phyloP scores from a whole-genome alignment of 2,888 invertebrate genomes.

The Hoplodrina ambigua region DNA sequence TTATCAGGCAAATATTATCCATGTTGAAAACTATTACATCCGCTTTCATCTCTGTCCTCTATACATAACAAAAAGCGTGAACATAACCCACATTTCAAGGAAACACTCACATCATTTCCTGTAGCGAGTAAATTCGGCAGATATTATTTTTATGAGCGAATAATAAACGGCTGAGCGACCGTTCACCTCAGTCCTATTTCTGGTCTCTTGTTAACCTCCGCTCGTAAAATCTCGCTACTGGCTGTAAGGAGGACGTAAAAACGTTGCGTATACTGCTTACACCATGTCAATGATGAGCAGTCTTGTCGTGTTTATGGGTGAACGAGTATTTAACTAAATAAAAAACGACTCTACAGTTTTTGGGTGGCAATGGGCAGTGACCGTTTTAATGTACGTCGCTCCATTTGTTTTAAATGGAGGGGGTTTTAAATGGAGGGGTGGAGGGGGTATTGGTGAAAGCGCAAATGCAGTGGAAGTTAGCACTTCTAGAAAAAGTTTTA shows the following conservation, averaged over 20 bases:
- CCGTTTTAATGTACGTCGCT: constrained; percentile 2
- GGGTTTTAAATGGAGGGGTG: neutral
- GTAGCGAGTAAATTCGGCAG: constrained; percentile 57
- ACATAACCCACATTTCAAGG: constrained; percentile 54
- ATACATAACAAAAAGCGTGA: constrained; percentile 9
- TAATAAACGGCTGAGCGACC: constrained; percentile 74
- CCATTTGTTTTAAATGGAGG: constrained; percentile 6
- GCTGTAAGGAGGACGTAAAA: constrained; percentile 58
- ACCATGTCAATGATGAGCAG: constrained; percentile 45
- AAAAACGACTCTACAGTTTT: constrained; percentile 24
- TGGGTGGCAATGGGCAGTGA: constrained; percentile 7
- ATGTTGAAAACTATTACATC: neutral
- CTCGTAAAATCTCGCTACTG: constrained; percentile 69
- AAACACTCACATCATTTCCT: constrained; percentile 45
- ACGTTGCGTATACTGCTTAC: constrained; percentile 39
- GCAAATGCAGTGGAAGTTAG: neutral
- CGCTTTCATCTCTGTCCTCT: neutral
- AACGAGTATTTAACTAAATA: constrained; percentile 29
- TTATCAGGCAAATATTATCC: neutral
- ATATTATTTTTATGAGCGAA: constrained; percentile 81
- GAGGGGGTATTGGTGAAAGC: neutral
- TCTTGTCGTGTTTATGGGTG: constrained; percentile 43
- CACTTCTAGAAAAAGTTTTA: neutral
- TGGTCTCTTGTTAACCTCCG: constrained; percentile 67
- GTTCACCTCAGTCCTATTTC: constrained; percentile 78